phyloP scores from a whole-genome alignment of 2,113 vertebrate genomes.

The Cyprinus carpio region DNA sequence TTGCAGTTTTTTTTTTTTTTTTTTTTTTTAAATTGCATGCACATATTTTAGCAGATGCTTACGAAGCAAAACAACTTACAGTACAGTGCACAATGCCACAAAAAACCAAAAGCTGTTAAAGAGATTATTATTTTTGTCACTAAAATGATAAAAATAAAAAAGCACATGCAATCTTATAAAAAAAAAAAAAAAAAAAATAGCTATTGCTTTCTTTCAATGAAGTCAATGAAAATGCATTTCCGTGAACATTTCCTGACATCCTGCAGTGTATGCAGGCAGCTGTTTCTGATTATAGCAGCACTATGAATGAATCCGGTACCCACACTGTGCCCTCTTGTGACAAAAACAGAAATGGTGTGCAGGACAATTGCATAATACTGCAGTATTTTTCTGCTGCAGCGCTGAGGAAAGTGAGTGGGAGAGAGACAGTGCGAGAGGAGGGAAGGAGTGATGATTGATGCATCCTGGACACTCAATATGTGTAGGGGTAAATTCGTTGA shows the following conservation, averaged over 20 bases:
- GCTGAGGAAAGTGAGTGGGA: slow-evolving; percentile 52
- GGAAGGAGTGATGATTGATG: slow-evolving; percentile 59
- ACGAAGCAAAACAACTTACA: no score
- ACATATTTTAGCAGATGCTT: not conserved
- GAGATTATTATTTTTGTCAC: not conserved
- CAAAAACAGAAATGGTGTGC: slow-evolving; percentile 11
- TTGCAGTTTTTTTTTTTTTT: no score
- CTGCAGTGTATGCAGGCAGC: slow-evolving; percentile 3
- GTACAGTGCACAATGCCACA: not conserved
- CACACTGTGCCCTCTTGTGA: slow-evolving; percentile 70
- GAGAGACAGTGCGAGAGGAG: slow-evolving; percentile 40
- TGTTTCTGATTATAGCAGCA: slow-evolving; percentile 16
- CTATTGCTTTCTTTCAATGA: not conserved
- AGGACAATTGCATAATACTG: slow-evolving; percentile 75
- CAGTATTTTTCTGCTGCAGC: slow-evolving; percentile 72
- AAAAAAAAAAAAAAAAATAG: not conserved
- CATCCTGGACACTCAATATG: slow-evolving; percentile 33
- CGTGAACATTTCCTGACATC: slow-evolving; percentile 18
- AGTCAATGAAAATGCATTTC: not conserved
- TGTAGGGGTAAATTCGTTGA: not conserved
- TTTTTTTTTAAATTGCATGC: not conserved
- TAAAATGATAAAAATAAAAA: not conserved
- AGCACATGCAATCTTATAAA: not conserved
- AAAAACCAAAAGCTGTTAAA: not conserved
- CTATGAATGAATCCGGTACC: not conserved